Conservation (phyloP, 2,888 invertebrate species). For the Tetropium fuscum region DNA sequence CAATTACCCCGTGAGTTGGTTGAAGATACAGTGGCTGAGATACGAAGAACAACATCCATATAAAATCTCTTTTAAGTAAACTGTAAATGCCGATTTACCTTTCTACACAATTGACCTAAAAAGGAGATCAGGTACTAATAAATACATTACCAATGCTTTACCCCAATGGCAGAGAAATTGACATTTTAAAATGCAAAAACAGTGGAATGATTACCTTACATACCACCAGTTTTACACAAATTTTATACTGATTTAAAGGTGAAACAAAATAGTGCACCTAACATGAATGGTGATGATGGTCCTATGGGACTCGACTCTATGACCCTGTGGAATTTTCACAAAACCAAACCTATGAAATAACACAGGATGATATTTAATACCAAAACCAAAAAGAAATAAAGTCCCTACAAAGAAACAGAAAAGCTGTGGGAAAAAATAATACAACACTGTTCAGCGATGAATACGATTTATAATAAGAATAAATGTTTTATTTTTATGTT, state of each 20-base stretch:
- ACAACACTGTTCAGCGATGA: too few species aligned
- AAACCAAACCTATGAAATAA: background rate
- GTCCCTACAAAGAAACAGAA: background rate
- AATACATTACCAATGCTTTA: background rate
- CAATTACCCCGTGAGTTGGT: too few species aligned
- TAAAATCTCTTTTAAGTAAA: background rate
- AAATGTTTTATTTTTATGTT: too few species aligned
- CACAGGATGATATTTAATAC: background rate
- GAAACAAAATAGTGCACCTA: background rate
- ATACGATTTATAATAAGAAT: too few species aligned
- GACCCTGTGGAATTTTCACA: background rate
- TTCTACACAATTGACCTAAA: background rate
- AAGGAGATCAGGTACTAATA: background rate
- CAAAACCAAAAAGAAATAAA: background rate
- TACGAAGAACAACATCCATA: too few species aligned
- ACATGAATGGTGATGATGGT: background rate
- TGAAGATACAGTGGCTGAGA: too few species aligned
- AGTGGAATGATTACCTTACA: background rate
- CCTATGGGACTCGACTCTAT: background rate
- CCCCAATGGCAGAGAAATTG: background rate
- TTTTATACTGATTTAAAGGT: background rate
- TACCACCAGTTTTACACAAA: background rate
- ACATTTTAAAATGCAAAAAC: background rate
- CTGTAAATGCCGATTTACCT: background rate
- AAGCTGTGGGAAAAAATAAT: background rate